Conservation (phyloP, 1,140 invertebrate species). For the Paramacrobiotus metropolitanus region DNA sequence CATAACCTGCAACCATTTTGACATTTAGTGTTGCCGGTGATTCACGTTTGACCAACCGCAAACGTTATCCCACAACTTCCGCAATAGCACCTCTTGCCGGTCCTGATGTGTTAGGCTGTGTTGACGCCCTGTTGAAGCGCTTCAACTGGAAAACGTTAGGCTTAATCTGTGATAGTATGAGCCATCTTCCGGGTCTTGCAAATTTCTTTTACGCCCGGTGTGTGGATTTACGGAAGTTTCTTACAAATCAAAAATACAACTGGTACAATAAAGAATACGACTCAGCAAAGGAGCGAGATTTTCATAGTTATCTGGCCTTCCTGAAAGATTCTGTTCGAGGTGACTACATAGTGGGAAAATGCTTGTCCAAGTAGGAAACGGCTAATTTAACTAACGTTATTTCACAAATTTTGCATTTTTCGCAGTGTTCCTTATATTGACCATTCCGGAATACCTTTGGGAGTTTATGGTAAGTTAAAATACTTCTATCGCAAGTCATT, state of each 20-base stretch:
- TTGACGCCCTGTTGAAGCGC: not conserved
- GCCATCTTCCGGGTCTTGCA: not conserved
- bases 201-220: not conserved
- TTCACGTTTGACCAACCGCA: not conserved
- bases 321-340: not conserved
- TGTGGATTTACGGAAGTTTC: not conserved
- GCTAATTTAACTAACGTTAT: not conserved
- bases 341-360: not conserved
- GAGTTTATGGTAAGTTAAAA: not conserved
- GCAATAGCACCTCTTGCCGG: not conserved
- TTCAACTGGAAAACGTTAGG: not conserved
- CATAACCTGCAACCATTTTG: no score
- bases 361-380: not conserved
- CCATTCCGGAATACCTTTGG: not conserved
- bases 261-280: not conserved
- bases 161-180: not conserved
- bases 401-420: not conserved
- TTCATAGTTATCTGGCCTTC: not conserved
- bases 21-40: not conserved
- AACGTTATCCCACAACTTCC: not conserved
- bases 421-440: not conserved
- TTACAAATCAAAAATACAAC: not conserved
- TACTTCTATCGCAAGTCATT: not conserved
- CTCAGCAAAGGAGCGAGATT: not conserved
- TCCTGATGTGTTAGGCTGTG: not conserved